A percentile compares a stretch with the other conserved stretches of the same genome.
Conservation (phyloP, 1,140 invertebrate genomes). For the Drosophila baimaii region DNA sequence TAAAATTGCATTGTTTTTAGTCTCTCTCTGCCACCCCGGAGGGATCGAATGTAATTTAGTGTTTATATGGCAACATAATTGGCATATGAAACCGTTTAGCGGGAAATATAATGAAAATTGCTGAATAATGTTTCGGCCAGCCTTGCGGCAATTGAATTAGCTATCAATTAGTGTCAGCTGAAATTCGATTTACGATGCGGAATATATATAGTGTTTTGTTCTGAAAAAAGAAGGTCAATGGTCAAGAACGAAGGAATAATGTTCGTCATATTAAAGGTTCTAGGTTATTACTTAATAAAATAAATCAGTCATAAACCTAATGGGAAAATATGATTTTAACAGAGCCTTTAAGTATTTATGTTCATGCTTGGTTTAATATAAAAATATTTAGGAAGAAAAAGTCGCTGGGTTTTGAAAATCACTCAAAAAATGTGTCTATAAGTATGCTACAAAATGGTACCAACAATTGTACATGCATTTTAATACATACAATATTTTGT, state of each 20-base stretch:
- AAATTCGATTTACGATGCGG: constrained; percentile 40
- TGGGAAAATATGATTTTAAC: no score
- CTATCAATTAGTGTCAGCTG: constrained; percentile 51
- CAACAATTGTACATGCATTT: background rate
- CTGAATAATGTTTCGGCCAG: constrained; percentile 52
- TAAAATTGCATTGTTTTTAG: constrained; percentile 31
- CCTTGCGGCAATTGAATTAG: constrained; percentile 57
- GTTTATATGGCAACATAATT: constrained; percentile 56
- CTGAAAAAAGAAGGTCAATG: constrained; percentile 33
- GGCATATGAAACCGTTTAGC: constrained; percentile 50
- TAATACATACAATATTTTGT: no score
- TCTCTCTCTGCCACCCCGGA: constrained; percentile 8
- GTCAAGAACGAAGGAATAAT: background rate
- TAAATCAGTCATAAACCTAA: no score
- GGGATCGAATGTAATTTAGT: constrained; percentile 51
- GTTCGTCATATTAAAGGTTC: background rate
- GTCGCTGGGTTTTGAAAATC: no score
- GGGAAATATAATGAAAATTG: constrained; percentile 45
- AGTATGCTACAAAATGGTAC: background rate
- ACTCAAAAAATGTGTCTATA: background rate
- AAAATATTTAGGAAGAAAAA: no score
- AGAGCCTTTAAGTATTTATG: no score
- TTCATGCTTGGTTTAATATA: no score
- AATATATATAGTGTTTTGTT: constrained; percentile 19
- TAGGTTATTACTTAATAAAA: background rate